phyloP scores from a whole-genome alignment of 2,113 vertebrate genomes.

The Nesogale talazaci region DNA sequence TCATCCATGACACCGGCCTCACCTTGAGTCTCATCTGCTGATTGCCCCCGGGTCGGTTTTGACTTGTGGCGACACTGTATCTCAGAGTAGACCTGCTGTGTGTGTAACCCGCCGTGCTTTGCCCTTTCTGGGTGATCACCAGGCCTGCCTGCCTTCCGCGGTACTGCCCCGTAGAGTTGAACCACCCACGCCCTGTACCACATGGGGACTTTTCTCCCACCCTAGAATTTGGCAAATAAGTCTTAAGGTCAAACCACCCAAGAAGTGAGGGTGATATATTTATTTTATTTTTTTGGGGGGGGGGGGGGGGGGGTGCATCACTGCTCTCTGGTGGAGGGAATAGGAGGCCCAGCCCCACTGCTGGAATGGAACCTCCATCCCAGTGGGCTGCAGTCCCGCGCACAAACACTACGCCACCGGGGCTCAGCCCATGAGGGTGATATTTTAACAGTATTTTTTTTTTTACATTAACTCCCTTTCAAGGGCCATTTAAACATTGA shows the following conservation, averaged over 20 bases:
- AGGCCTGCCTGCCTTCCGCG: neutral
- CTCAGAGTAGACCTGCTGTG: neutral
- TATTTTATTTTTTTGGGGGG: too few relatives aligned
- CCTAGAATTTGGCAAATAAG: slow-evolving; percentile 12
- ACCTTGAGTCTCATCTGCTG: neutral
- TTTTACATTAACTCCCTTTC: too few relatives aligned
- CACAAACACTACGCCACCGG: too few relatives aligned
- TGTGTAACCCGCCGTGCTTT: too few relatives aligned
- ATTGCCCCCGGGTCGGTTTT: neutral
- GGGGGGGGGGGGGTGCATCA: too few relatives aligned
- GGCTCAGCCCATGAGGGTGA: too few relatives aligned
- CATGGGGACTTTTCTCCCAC: neutral
- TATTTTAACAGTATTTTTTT: too few relatives aligned
- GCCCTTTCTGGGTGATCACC: neutral
- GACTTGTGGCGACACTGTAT: neutral
- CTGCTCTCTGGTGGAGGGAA: too few relatives aligned
- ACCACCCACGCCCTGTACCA: neutral
- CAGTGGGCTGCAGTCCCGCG: too few relatives aligned
- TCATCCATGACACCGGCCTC: neutral
- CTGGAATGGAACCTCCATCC: too few relatives aligned
- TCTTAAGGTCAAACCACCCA: neutral
- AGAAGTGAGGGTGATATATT: too few relatives aligned
- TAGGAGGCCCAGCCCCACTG: too few relatives aligned
- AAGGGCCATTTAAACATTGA: neutral
- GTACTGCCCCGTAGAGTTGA: neutral